Conservation (phyloP, 2,113 vertebrate genomes). For the Hyperoodon ampullatus region DNA sequence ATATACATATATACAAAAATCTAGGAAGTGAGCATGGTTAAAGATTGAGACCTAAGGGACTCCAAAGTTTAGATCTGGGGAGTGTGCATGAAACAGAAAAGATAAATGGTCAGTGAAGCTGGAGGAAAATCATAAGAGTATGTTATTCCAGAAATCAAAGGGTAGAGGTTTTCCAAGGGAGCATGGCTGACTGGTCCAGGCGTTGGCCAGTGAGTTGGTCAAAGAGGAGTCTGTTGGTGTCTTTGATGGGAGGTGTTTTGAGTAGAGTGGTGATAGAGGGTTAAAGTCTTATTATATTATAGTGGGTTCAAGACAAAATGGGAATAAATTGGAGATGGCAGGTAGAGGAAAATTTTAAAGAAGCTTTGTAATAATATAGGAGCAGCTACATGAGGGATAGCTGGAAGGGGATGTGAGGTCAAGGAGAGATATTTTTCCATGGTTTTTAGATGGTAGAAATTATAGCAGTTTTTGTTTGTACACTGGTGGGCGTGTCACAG, state of each 20-base stretch:
- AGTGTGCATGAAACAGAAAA: not conserved
- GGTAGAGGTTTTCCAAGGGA: not conserved
- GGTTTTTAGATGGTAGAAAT: not conserved
- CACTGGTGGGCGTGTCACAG: not conserved
- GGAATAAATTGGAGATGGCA: not conserved
- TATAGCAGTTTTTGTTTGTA: conserved; percentile 19
- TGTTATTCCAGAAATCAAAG: not conserved
- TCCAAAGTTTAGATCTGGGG: not conserved
- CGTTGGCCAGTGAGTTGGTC: not conserved
- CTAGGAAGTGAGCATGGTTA: not conserved
- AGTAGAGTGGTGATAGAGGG: not conserved
- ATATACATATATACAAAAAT: not conserved
- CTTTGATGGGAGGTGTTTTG: not conserved
- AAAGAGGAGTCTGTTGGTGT: not conserved
- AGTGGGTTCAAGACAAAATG: not conserved
- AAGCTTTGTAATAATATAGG: not conserved
- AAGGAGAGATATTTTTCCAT: not conserved
- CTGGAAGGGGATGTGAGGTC: not conserved
- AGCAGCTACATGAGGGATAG: not conserved
- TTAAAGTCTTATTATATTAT: not conserved
- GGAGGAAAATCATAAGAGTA: not conserved
- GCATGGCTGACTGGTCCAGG: not conserved
- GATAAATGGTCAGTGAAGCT: not conserved
- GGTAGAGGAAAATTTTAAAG: not conserved
- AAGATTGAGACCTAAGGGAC: not conserved